phyloP scores from a whole-genome alignment of 1,140 invertebrate species.

The Drosophila grimshawi region DNA sequence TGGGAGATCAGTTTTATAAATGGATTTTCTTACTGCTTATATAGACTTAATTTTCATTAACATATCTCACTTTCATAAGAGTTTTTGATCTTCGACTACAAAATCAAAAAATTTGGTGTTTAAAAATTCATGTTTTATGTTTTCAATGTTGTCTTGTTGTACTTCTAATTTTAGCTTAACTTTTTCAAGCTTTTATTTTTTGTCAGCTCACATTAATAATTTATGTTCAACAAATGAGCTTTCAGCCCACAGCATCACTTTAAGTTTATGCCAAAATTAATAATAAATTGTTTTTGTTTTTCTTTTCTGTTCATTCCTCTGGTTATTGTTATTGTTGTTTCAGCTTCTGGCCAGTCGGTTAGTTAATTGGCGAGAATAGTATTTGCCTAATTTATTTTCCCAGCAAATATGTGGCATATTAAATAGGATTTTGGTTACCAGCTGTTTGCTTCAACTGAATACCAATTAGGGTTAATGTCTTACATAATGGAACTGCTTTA shows the following conservation, averaged over 20 bases:
- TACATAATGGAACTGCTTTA: constrained; percentile 25
- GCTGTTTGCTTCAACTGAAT: constrained; percentile 31
- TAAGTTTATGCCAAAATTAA: constrained; percentile 59
- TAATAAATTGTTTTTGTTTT: constrained; percentile 44
- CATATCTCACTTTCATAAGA: neutral
- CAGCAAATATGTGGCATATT: constrained; percentile 29
- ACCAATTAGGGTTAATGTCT: constrained; percentile 23
- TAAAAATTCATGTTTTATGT: constrained; percentile 1
- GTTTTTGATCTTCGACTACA: neutral
- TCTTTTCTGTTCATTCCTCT: constrained; percentile 1
- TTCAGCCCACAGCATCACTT: constrained; percentile 61
- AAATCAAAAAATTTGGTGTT: neutral
- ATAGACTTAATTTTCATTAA: neutral
- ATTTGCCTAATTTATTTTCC: constrained; percentile 39
- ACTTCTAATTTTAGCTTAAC: neutral
- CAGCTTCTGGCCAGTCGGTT: neutral
- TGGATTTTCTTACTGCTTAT: no score
- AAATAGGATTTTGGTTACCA: constrained; percentile 20
- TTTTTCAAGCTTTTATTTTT: constrained; percentile 1
- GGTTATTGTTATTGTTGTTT: neutral
- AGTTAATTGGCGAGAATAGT: constrained; percentile 35
- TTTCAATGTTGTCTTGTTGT: constrained; percentile 17
- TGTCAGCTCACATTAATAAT: constrained; percentile 27
- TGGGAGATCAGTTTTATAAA: no score
- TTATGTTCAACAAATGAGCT: constrained; percentile 38